Percentiles rank a stretch among this genome's conserved stretches.
Conservation (phyloP, 2,113 vertebrate genomes). For the Phyllostomus hastatus region DNA sequence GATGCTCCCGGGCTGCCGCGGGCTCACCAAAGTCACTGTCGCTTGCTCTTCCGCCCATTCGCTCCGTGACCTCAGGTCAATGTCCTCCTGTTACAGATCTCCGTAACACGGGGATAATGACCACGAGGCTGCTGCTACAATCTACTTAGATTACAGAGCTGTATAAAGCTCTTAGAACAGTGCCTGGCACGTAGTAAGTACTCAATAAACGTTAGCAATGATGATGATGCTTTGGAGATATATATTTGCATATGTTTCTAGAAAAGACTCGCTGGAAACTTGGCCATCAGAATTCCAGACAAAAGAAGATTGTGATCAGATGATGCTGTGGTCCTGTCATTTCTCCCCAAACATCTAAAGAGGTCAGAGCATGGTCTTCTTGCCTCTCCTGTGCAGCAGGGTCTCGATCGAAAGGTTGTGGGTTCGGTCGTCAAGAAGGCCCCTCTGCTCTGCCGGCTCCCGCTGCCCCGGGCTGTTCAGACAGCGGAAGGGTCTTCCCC, state of each 20-base stretch:
- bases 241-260: not conserved
- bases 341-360: constrained; percentile 16
- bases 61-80: not conserved
- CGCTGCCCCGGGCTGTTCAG: no score
- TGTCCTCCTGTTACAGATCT: not conserved
- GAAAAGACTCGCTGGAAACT: not conserved
- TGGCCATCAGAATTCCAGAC: not conserved
- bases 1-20: no score
- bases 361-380: not conserved
- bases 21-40: not conserved
- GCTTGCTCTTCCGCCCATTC: not conserved
- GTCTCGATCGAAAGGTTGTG: not conserved
- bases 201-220: not conserved
- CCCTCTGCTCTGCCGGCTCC: not conserved
- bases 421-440: not conserved
- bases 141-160: not conserved
- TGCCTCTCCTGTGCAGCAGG: not conserved
- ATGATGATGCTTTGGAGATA: not conserved
- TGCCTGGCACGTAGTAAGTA: not conserved
- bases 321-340: not conserved
- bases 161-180: not conserved
- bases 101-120: not conserved
- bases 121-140: not conserved
- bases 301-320: not conserved
- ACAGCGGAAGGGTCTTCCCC: not conserved